Evolutionary conservation across 30 jellyfish, hydroid and myxozoan genomes (phyloP).

Genomic region (Mastigias papua): DNA sequence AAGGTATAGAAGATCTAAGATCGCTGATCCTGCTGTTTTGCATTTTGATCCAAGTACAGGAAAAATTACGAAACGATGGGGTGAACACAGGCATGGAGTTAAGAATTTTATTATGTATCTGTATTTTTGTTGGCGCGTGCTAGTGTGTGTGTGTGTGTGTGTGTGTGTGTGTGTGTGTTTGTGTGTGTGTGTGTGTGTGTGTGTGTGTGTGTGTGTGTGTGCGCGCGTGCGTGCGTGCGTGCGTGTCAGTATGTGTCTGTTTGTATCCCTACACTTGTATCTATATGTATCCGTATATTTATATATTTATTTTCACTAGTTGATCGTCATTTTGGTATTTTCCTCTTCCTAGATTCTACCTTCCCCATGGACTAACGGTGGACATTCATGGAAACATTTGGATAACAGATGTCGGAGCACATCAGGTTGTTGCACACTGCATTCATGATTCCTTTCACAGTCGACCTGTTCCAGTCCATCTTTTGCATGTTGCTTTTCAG

Average conservation of each 20-base stretch:
- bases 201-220: too few species aligned
- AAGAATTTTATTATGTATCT: not conserved
- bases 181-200: too few species aligned
- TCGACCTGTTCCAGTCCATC: not conserved
- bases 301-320: too few species aligned
- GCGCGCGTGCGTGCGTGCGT: too few species aligned
- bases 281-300: too few species aligned
- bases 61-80: conserved; percentile 71
- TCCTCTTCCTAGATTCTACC: conserved; percentile 68
- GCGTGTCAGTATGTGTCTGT: too few species aligned
- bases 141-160: too few species aligned
- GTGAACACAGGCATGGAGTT: conserved; percentile 59
- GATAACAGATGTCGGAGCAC: conserved; percentile 92
- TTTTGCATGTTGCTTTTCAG: too few species aligned
- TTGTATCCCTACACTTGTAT: too few species aligned
- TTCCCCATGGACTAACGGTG: conserved; percentile 87
- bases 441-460: not conserved
- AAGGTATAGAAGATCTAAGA: conserved; percentile 43
- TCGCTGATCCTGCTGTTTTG: conserved; percentile 56
- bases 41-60: conserved; percentile 75
- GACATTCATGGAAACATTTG: conserved; percentile 73
- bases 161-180: too few species aligned
- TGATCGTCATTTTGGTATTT: not conserved
- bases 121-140: too few species aligned
- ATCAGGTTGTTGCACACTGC: conserved; percentile 60